phyloP scores from a whole-genome alignment of 2,113 vertebrate genomes.

The Seriola dumerili region DNA sequence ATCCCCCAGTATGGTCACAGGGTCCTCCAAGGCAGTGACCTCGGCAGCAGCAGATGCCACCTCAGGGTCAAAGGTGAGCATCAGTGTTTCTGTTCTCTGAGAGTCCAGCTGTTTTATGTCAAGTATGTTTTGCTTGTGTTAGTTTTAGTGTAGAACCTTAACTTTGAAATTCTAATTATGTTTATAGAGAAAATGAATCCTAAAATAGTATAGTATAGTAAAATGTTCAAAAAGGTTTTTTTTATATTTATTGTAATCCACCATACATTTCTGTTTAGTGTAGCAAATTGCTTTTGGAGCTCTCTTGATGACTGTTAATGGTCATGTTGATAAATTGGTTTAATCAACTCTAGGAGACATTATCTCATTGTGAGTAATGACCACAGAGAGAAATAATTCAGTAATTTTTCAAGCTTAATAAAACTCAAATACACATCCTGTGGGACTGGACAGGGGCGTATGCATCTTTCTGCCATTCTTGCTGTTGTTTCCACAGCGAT shows the following conservation, averaged over 20 bases:
- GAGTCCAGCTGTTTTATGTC: not conserved
- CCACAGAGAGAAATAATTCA: conserved; percentile 36
- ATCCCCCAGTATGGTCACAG: conserved; percentile 94
- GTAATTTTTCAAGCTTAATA: conserved; percentile 42
- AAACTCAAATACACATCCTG: conserved; percentile 45
- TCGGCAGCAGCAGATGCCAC: conserved; percentile 87
- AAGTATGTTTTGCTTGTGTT: not conserved
- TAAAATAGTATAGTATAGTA: not conserved
- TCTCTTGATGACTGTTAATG: not conserved
- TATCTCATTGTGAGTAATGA: conserved; percentile 58
- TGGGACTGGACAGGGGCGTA: conserved; percentile 7
- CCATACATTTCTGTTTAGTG: not conserved
- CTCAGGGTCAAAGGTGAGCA: conserved; percentile 89
- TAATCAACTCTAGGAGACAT: conserved; percentile 28
- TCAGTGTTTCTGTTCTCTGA: not conserved
- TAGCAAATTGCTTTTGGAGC: not conserved
- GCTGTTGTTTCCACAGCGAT: conserved; percentile 18
- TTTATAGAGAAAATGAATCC: not conserved
- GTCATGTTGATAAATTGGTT: conserved; percentile 44
- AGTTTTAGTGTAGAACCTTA: not conserved
- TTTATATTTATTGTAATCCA: not conserved
- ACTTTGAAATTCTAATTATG: not conserved
- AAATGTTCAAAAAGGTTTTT: not conserved
- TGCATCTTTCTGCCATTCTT: conserved; percentile 3
- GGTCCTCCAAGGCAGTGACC: conserved; percentile 89